These are phyloP conservation scores for Oreonectes daqikongensis DNA, from an alignment of 2,797 vertebrate species.

Conservation along the genomic window DNA sequence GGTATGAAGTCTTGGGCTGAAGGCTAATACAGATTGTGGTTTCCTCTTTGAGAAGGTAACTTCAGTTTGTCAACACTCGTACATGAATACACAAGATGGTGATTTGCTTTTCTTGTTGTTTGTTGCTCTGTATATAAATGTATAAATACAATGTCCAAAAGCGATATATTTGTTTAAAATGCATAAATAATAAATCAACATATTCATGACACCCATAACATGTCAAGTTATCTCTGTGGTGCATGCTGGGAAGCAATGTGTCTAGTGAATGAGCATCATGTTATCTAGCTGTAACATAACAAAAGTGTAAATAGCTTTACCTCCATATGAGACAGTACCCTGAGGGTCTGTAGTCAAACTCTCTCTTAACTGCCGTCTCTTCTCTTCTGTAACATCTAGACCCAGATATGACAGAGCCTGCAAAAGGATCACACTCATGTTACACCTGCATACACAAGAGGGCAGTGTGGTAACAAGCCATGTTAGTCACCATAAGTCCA, in stretches of 20 bases:
- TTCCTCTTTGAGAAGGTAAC: not conserved
- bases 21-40: not conserved
- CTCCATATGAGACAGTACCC: conserved; percentile 88
- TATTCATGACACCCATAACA: no score
- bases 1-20: not conserved
- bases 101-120: not conserved
- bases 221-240: not conserved
- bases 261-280: no score
- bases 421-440: not conserved
- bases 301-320: conserved; percentile 64
- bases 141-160: no score
- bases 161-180: no score
- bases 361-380: conserved; percentile 78
- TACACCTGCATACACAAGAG: conserved; percentile 19
- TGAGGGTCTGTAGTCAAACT: conserved; percentile 83
- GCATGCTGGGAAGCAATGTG: not conserved
- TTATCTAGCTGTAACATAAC: no score
- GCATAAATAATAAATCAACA: no score
- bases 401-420: conserved; percentile 87
- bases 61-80: not conserved
- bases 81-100: not conserved
- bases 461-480: conserved; percentile 30
- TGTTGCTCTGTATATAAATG: no score
- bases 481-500: not conserved
- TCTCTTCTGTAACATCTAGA: conserved; percentile 84